Base-by-base conservation (phyloP, 2,888 invertebrate species). In the Yponomeuta plumbellus region DNA sequence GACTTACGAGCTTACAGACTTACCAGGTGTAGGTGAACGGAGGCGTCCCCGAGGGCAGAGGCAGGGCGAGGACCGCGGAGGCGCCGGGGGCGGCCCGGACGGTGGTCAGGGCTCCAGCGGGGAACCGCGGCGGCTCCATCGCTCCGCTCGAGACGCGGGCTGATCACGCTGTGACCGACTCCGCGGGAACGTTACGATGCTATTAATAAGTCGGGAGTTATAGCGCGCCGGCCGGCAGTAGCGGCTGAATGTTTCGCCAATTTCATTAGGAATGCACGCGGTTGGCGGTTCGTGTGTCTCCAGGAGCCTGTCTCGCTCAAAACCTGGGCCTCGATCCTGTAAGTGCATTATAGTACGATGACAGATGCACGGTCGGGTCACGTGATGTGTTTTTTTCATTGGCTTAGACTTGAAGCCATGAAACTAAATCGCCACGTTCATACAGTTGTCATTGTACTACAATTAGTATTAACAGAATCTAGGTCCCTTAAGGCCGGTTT, bases 51-150 rank as follows among this genome's bases (percentile, higher is more conserved):
- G 77, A 67, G 64, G 89, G 88, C 68, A 74, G 68, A 62, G 84
- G 83, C 67, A 88, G 74, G 65, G 74, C 70, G 71, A 89, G 78
- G 70, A 69, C 70, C 66, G 85, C 85, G 71, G 75, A 72, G 75
- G 76, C 76, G 69, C 86, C 89, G 71, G 86, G 85, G 70, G 84
- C 85, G 70, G 86, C 86, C 71, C 86, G 78, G 71, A 84, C 77
- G 71, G 80, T 78, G 67, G 69, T 76, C 73, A 74, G 79, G 76
- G 78, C 80, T 71, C 79, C 75, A 74, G 76, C 58, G 22, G 64
- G 44, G 79, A 88, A 88, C 75, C 78, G 79, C 72, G 86, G 89
- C 81, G 88, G 86, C 84, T 85, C 86, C 88, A 88, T 88, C 79
- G 67, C 23, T 17, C 82, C 84, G 80, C 85, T 85, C 84, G 86